A percentile compares a stretch with the other conserved stretches of the same genome.
These are phyloP conservation scores for Mamestra configurata DNA, from an alignment of 1,140 invertebrate species.

Conservation along the genomic window DNA sequence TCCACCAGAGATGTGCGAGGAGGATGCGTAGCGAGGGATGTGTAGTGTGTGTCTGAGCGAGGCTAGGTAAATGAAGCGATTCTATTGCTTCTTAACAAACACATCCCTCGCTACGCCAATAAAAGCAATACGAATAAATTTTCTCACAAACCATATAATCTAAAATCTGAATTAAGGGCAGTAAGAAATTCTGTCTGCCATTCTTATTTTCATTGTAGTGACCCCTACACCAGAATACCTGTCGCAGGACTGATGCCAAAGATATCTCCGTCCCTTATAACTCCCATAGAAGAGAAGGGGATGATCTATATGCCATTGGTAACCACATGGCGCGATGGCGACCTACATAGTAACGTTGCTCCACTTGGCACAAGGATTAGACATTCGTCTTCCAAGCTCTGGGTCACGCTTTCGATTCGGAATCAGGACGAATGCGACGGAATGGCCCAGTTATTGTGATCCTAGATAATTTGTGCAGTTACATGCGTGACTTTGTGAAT, in stretches of 20 bases:
- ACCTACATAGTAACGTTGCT: neutral
- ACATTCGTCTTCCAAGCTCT: constrained; percentile 6
- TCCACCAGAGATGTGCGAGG: no score
- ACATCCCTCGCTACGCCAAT: no score
- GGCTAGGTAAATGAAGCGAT: no score
- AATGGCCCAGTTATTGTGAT: neutral
- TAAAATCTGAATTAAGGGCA: no score
- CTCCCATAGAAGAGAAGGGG: neutral
- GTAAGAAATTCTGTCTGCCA: no score
- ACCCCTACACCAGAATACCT: neutral
- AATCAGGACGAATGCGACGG: neutral
- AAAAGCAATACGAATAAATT: no score
- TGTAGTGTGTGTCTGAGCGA: no score
- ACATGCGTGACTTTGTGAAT: neutral
- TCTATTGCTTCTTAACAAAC: no score
- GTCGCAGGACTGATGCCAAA: neutral
- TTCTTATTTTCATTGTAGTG: neutral
- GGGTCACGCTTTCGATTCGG: constrained; percentile 19
- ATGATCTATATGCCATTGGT: neutral
- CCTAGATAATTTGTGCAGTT: neutral
- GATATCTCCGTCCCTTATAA: neutral
- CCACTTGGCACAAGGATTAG: constrained; percentile 9
- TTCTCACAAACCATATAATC: no score
- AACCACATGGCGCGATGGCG: neutral
- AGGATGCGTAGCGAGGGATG: no score